Percentiles rank a stretch among this genome's conserved stretches.
phyloP scores from a whole-genome alignment of 92 coral and sea anemone genomes.

The Actinernus sp. region DNA sequence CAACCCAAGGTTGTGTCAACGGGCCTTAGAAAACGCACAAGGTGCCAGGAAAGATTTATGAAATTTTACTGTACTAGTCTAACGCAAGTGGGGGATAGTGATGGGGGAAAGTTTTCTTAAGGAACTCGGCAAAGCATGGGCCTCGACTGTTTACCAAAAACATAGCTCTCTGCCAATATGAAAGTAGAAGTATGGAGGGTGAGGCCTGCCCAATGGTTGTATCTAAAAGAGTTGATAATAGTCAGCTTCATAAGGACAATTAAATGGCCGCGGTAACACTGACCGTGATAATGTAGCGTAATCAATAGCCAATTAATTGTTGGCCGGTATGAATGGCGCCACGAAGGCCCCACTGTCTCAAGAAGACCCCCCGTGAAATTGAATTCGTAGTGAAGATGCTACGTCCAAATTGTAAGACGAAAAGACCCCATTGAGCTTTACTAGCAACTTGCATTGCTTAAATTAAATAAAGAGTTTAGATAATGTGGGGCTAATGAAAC shows the following conservation, averaged over 20 bases:
- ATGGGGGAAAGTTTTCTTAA: constrained; percentile 84
- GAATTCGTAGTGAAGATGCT: constrained; percentile 95
- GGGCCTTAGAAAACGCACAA: constrained; percentile 79
- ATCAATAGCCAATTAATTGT: constrained; percentile 94
- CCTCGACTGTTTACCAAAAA: constrained; percentile 98
- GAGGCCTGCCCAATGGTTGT: constrained; percentile 97
- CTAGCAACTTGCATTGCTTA: constrained; percentile 71
- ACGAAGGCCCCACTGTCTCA: constrained; percentile 93
- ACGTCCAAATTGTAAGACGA: constrained; percentile 92
- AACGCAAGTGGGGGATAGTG: constrained; percentile 88
- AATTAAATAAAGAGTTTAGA: constrained; percentile 60
- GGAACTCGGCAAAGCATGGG: constrained; percentile 92
- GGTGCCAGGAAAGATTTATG: constrained; percentile 86
- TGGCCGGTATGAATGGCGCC: constrained; percentile 95
- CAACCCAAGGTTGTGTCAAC: constrained; percentile 69
- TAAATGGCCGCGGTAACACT: constrained; percentile 97
- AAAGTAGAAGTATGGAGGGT: constrained; percentile 85
- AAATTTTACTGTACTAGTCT: constrained; percentile 76
- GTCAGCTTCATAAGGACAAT: constrained; percentile 77
- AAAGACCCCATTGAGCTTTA: constrained; percentile 94
- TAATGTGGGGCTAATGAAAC: constrained; percentile 78
- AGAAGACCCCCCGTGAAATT: constrained; percentile 81
- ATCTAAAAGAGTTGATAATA: constrained; percentile 64
- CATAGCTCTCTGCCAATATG: constrained; percentile 89
- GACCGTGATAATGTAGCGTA: constrained; percentile 92